These are phyloP conservation scores for Hipposideros larvatus DNA, from an alignment of 2,797 vertebrate genomes.

Conservation along the genomic window DNA sequence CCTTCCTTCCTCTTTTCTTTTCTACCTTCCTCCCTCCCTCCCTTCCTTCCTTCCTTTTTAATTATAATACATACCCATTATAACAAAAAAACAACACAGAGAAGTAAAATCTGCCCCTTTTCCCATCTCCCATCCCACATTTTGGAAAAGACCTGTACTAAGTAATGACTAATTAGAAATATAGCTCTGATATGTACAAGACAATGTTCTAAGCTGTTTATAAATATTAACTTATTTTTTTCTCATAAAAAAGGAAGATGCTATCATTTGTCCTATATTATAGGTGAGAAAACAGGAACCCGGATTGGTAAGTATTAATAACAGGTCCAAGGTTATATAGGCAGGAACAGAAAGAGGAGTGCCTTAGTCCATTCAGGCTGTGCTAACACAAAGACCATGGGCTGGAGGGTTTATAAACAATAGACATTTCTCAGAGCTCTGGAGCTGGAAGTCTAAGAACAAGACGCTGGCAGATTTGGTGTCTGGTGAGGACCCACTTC, in stretches of 20 bases:
- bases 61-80: not conserved
- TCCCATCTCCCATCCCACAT: not conserved
- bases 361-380: not conserved
- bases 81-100: not conserved
- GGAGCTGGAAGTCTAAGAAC: not conserved
- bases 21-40: accelerated
- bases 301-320: not conserved
- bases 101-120: not conserved
- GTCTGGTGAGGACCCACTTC: not conserved
- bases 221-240: not conserved
- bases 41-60: not conserved
- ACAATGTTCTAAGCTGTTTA: not conserved
- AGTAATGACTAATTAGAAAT: not conserved
- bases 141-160: not conserved
- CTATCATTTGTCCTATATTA: not conserved
- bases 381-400: not conserved
- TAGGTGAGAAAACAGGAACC: not conserved
- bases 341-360: not conserved
- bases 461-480: not conserved
- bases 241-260: not conserved
- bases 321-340: accelerated
- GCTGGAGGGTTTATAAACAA: not conserved
- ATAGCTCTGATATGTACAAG: not conserved
- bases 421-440: not conserved
- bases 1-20: not conserved